Evolutionary conservation across 2,888 invertebrate species (phyloP), one percentile per base, ranked within the genome.

Genomic region (Agonopterix subpropinquella): DNA sequence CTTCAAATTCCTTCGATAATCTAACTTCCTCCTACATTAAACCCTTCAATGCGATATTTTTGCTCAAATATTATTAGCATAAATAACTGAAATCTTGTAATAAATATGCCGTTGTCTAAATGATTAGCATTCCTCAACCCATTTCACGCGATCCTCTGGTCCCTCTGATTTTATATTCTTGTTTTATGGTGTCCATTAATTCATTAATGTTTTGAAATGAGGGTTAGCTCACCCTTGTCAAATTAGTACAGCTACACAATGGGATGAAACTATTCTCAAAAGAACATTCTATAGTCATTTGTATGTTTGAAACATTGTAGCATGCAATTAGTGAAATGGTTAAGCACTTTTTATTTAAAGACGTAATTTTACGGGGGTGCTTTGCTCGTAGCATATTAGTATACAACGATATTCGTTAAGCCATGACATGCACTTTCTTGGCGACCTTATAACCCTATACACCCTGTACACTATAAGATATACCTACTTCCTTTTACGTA

Each of bases 121-220:
- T 28, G 45, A 47, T 47, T 47, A 41, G 46, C 28, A 28, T 28
- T 28, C 28, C 46, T 11, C 18, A 10, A 11, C 46, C 35, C 45
- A 43, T 49, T 51, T 53, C 52, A 52, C 47, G 37, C 10, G 39
- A 39, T 39, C 45, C 28, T 15, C 41, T n/a, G 11, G 8, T 56
- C 47, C 54, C 43, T 49, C 44, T 56, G 51, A 59, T 57, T 57
- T 53, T 53, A 62, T 60, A 64, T 67, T 67, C 61, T 63, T 58
- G 58, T 61, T 59, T 64, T 61, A 61, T 59, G 56, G 64, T 67
- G 60, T 70, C 64, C 69, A 72, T 74, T 69, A 70, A 76, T 78
- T 72, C 70, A 75, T 78, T 74, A 73, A 73, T 70, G 71, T 62
- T 60, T 62, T 61, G 67, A 65, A 63, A 74, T 70, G 70, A 72